Base-by-base conservation (phyloP, 2,888 invertebrate species). In the Erebia ligea region DNA sequence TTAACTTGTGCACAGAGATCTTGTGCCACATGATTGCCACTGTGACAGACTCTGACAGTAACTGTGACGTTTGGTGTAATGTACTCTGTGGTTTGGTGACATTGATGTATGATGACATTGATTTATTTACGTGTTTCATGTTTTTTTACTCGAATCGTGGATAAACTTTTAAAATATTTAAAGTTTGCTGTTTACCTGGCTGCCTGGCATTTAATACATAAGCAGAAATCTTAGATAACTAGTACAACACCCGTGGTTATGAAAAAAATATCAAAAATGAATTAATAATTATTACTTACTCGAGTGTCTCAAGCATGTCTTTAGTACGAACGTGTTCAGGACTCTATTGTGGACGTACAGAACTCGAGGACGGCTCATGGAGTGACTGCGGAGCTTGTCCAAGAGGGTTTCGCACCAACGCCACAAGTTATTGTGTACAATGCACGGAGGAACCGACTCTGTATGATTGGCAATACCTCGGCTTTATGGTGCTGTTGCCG, bases 381-480 rank as follows among this genome's bases (percentile, higher is more conserved):
- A 95, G 97, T 79, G 96, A 95, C 13, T 99, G 99, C 85, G 98
- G 98, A 0, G 96, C 97, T 1, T 98, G 98, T 80, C 97, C 97
- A 0, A 91, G 98, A 77, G 98, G 99, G 0, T 98, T 94, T 80
- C 93, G 97, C 45, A 95, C 97, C 58, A 96, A 96, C 81, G 89
- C 94, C 0, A 94, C 95, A 0, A 97, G 96, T 69, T 95, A 96
- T 56, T 98, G 99, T 84, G 88, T 94, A 19, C 95, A 95, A 2
- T 99, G 99, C 82, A 94, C 94, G 1, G 96, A 96, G 68, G 93
- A 94, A 50, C 97, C 98, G 0, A 94, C 95, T 15, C 94, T 97
- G 56, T 99, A 99, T 82, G 99, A 99, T 81, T 98, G 98, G 97
- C 94, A 99, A 59, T 98, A 98, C 85, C 95, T 99, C 25, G 97